Conservation (phyloP, 1,140 invertebrate species). For the Frieseomelitta varia region DNA sequence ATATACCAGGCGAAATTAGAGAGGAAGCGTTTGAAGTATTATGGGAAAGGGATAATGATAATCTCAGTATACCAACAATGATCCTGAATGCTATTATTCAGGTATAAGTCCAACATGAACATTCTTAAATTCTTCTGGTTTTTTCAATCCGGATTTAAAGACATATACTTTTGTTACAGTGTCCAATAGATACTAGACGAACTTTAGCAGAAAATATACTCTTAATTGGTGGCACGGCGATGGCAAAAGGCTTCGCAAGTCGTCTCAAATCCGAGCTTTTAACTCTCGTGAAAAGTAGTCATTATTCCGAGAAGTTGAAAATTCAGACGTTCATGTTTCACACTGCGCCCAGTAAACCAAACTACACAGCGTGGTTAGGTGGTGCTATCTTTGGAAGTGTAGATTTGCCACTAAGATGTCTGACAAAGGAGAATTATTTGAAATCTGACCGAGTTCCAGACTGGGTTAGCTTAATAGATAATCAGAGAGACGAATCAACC, state of each 20-base stretch:
- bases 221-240: slow-evolving; percentile 91
- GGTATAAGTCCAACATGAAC: slow-evolving; percentile 79
- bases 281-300: slow-evolving; percentile 84
- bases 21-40: slow-evolving; percentile 92
- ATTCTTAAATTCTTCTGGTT: not conserved
- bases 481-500: slow-evolving; percentile 73
- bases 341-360: slow-evolving; percentile 89
- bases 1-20: slow-evolving; percentile 87
- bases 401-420: slow-evolving; percentile 88
- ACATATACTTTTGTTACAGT: slow-evolving; percentile 80
- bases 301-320: slow-evolving; percentile 86
- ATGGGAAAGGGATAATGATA: slow-evolving; percentile 93
- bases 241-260: slow-evolving; percentile 90
- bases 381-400: slow-evolving; percentile 93
- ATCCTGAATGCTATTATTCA: slow-evolving; percentile 91
- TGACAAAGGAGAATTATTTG: slow-evolving; percentile 89
- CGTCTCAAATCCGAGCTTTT: slow-evolving; percentile 90
- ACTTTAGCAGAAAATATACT: slow-evolving; percentile 91
- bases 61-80: slow-evolving; percentile 91
- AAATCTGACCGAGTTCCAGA: slow-evolving; percentile 88
- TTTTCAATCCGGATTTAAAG: not conserved
- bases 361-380: slow-evolving; percentile 93
- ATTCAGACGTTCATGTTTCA: slow-evolving; percentile 90
- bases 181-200: slow-evolving; percentile 89
- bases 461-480: slow-evolving; percentile 90